Percentiles rank a stretch among this genome's conserved stretches.
Conservation (phyloP, 92 coral and sea anemone genomes). For the Isaurus tuberculatus region DNA sequence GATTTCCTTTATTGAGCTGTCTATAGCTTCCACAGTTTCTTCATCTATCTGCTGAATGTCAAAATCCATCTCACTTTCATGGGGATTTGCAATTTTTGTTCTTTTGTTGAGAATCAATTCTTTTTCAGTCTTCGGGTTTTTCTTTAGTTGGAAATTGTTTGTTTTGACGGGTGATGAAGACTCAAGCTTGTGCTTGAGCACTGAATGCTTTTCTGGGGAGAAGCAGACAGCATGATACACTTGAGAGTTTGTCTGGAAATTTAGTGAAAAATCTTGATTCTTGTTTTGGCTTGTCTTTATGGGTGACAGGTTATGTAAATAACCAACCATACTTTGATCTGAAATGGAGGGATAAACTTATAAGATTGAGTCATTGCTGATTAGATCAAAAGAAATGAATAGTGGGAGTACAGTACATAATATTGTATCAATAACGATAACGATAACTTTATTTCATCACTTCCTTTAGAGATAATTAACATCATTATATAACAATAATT, state of each 20-base stretch:
- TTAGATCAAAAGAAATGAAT: conserved; percentile 50
- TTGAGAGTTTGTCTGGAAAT: conserved; percentile 31
- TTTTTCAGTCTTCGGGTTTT: conserved; percentile 2
- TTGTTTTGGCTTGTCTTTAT: conserved; percentile 37
- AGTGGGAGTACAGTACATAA: conserved; percentile 32
- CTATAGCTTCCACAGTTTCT: conserved; percentile 52
- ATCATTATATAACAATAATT: too few relatives aligned
- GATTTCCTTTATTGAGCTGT: conserved; percentile 50
- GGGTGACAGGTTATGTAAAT: conserved; percentile 41
- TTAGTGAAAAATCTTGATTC: conserved; percentile 37
- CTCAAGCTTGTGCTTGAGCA: conserved; percentile 9
- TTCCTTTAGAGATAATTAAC: too few relatives aligned
- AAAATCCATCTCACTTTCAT: conserved; percentile 49
- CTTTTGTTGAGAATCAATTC: conserved; percentile 69
- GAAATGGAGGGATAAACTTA: conserved; percentile 34
- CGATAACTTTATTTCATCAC: too few relatives aligned
- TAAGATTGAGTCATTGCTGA: conserved; percentile 40
- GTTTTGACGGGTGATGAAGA: conserved; percentile 39
- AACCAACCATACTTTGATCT: conserved; percentile 23
- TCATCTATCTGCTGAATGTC: neutral
- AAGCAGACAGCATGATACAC: conserved; percentile 48
- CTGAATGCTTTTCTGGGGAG: conserved; percentile 50
- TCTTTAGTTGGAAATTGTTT: conserved; percentile 42
- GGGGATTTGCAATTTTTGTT: conserved; percentile 55
- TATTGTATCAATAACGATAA: conserved; percentile 41